Percentiles rank a stretch among this genome's conserved stretches.
Evolutionary conservation across 2,888 invertebrate genomes (phyloP).

Genomic region (Tuta absoluta): DNA sequence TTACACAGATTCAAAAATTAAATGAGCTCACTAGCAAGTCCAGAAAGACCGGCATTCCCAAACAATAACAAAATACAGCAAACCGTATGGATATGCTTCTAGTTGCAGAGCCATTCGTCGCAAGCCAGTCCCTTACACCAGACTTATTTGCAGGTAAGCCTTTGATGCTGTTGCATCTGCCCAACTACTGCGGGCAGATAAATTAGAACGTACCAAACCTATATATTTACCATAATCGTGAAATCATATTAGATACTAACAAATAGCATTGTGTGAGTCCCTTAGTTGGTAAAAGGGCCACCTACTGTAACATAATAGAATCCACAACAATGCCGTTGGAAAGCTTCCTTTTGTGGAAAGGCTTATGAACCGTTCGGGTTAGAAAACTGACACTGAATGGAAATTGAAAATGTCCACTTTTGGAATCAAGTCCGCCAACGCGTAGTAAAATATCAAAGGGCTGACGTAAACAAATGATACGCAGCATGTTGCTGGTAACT

Average conservation of each 20-base stretch:
- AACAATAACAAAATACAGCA: no score
- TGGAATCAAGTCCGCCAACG: neutral
- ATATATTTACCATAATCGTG: conserved; percentile 3
- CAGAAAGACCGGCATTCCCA: no score
- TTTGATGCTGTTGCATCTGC: no score
- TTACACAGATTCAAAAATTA: no score
- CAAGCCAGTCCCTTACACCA: no score
- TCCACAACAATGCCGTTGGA: conserved; percentile 46
- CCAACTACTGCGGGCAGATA: no score
- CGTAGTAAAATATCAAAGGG: neutral
- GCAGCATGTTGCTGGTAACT: neutral
- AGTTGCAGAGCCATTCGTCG: no score
- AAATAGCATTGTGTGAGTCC: conserved; percentile 53
- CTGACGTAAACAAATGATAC: neutral
- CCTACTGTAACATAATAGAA: conserved; percentile 43
- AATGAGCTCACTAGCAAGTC: no score
- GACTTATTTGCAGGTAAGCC: no score
- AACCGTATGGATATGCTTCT: no score
- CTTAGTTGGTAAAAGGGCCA: conserved; percentile 42
- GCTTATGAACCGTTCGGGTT: conserved; percentile 13
- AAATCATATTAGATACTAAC: conserved; percentile 49
- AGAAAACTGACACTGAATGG: conserved; percentile 4
- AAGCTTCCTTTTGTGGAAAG: conserved; percentile 41
- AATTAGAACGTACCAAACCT: no score
- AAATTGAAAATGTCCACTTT: conserved; percentile 11